Evolutionary conservation across 92 coral and sea anemone genomes (phyloP).

Genomic region (Bergia puertoricense): DNA sequence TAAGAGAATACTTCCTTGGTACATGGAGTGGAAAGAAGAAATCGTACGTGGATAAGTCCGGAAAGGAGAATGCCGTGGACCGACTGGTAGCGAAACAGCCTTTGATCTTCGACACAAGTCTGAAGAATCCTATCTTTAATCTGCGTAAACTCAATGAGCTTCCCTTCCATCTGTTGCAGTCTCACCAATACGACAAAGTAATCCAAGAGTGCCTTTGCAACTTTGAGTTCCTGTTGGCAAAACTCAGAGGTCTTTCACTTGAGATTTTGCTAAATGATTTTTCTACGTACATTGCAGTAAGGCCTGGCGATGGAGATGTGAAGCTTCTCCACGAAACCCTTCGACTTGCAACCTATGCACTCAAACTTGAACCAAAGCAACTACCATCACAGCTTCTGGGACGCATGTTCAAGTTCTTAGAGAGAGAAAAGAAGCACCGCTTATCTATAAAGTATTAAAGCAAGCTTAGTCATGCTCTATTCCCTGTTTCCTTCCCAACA

Average conservation of each 20-base stretch:
- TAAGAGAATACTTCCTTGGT: constrained; percentile 93
- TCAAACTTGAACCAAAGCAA: constrained; percentile 80
- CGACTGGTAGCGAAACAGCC: constrained; percentile 88
- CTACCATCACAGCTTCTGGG: constrained; percentile 93
- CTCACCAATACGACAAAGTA: constrained; percentile 64
- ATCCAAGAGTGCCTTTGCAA: constrained; percentile 84
- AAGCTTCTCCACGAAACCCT: constrained; percentile 81
- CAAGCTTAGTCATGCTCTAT: constrained; percentile 73
- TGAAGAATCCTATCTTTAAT: constrained; percentile 78
- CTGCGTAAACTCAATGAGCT: constrained; percentile 89
- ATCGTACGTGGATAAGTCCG: constrained; percentile 83
- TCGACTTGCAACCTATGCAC: constrained; percentile 77
- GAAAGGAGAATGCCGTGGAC: constrained; percentile 79
- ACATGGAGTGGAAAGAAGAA: constrained; percentile 90
- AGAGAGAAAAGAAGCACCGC: constrained; percentile 69
- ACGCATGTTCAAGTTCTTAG: constrained; percentile 84
- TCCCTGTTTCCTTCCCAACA: constrained; percentile 87
- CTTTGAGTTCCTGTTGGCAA: constrained; percentile 87
- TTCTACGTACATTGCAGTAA: constrained; percentile 61
- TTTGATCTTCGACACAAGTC: constrained; percentile 75
- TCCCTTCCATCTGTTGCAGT: constrained; percentile 82
- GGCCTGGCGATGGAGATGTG: constrained; percentile 83
- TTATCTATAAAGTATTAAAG: constrained; percentile 72
- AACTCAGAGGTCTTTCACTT: constrained; percentile 80
- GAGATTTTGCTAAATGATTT: constrained; percentile 77